A percentile compares a stretch with the other conserved stretches of the same genome.
Conservation (phyloP, 2,888 invertebrate species). For the Heliconius aoede region DNA sequence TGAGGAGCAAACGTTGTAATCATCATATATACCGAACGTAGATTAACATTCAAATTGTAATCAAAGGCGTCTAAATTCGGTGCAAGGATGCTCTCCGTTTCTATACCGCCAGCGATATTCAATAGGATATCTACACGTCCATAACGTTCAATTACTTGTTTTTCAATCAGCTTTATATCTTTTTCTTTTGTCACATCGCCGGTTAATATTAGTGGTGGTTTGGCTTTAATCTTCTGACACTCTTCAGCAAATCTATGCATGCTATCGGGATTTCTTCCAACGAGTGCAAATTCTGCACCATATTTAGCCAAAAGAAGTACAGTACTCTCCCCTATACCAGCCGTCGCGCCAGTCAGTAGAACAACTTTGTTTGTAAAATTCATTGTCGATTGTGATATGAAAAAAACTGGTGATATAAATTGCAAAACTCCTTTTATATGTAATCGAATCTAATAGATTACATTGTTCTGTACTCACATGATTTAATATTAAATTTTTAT, state of each 20-base stretch:
- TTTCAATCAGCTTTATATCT: conserved; percentile 22
- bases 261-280: conserved; percentile 9
- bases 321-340: conserved; percentile 16
- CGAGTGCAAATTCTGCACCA: not conserved
- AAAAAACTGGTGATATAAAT: not conserved
- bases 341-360: conserved; percentile 16
- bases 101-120: conserved; percentile 19
- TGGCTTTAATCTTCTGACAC: not conserved
- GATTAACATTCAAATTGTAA: conserved; percentile 22
- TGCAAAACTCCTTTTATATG: not conserved
- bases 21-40: conserved; percentile 23
- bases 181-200: conserved; percentile 23
- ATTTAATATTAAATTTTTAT: not conserved
- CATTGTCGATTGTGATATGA: not conserved
- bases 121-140: conserved; percentile 19
- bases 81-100: conserved; percentile 22
- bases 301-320: conserved; percentile 17
- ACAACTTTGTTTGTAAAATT: conserved; percentile 28
- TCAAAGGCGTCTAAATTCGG: conserved; percentile 20
- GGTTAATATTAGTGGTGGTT: conserved; percentile 14
- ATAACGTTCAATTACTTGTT: conserved; percentile 4
- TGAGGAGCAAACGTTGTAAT: conserved; percentile 19
- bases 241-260: conserved; percentile 10
- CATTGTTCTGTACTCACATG: conserved; percentile 5
- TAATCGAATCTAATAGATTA: not conserved